phyloP scores from a whole-genome alignment of 1,140 invertebrate species.

The Vollenhovia emeryi region DNA sequence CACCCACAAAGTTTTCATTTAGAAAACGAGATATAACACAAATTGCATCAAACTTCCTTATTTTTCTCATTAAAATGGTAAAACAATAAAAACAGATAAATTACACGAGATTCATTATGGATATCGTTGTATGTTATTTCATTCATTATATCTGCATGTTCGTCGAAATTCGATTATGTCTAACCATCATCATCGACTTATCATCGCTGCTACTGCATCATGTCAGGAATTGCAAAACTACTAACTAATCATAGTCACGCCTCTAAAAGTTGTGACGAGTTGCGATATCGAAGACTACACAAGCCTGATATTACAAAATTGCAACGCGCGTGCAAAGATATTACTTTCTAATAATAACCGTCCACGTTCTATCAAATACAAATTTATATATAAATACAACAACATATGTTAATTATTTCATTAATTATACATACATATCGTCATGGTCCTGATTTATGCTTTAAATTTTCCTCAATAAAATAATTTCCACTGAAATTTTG shows the following conservation, averaged over 20 bases:
- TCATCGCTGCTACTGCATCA: not conserved
- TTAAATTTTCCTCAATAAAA: not conserved
- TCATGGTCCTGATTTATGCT: not conserved
- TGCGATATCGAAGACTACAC: not conserved
- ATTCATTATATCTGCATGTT: not conserved
- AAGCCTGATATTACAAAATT: conserved; percentile 21
- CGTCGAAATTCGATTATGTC: not conserved
- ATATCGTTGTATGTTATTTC: not conserved
- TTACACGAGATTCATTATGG: not conserved
- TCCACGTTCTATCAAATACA: too few species aligned
- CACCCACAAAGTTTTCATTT: not conserved
- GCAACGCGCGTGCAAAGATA: not conserved
- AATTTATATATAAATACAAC: not conserved
- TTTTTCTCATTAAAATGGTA: not conserved
- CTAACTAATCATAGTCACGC: conserved; percentile 40
- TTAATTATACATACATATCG: conserved; percentile 24
- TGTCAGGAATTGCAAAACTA: conserved; percentile 14
- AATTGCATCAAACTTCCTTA: not conserved
- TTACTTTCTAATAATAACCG: not conserved
- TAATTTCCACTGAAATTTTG: not conserved
- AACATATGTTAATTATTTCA: not conserved
- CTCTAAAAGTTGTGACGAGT: not conserved
- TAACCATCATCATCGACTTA: conserved; percentile 13
- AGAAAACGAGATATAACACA: not conserved
- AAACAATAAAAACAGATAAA: not conserved